Evolutionary conservation across 2,113 vertebrate species (phyloP), one percentile per base, ranked within the genome.

Genomic region (Callopanchax toddi): DNA sequence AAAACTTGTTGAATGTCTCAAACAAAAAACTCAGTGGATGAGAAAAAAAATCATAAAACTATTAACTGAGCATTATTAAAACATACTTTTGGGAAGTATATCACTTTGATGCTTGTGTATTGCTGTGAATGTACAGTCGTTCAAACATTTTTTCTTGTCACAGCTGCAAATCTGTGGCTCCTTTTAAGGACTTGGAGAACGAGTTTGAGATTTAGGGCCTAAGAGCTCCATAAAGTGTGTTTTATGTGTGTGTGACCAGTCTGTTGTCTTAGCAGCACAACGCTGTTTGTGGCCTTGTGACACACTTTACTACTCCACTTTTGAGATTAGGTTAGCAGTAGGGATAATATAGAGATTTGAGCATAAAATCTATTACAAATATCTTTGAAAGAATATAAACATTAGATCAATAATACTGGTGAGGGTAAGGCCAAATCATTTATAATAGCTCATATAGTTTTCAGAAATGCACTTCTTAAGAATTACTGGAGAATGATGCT

Each of bases 251-350:
- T 91, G 80, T 92, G 91, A 73, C 89, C 84, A 68, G 92, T 64
- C 45, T 65, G 84, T 79, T 81, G 80, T 81, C 78, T 93, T 95
- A 80, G 94, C 89, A 84, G 94, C 92, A 67, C 89, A 59, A 21
- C 39, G 46, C 21, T 92, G 81, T 93, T 90, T 74, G 12, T 5
- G 21, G 5, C 45, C 15, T 78, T 67, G 74, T 60, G 74, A 60
- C 37, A 29, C 13, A 37, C 42, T 78, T 83, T 79, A 75, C n/a
- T 51, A n/a, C 52, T 56, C 21, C n/a, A 6, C 42, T 45, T 75
- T 49, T 48, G 48, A 78, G 44, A 67, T 51, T 29, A 74, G 1
- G 8, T 48, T 18, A 18, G 3, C 5, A n/a, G 23, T 46, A n/a
- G n/a, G n/a, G n/a, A n/a, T n/a, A n/a, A n/a, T 39, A 15, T 12